Evolutionary conservation across 1,140 invertebrate genomes (phyloP).

Genomic region (Cherax quadricarinatus): DNA sequence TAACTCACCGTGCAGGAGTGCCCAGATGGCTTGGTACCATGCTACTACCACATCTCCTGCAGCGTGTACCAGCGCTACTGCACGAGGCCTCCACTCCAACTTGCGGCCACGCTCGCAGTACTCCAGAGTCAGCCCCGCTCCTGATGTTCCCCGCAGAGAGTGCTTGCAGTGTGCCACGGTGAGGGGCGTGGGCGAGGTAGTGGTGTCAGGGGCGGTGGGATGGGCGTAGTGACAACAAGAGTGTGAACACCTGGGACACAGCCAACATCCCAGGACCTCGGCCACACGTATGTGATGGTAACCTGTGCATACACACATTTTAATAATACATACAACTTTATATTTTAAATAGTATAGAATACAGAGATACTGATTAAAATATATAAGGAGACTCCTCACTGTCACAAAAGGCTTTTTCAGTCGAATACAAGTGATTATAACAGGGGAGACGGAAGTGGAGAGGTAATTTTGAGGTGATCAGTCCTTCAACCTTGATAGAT

Average conservation of each 20-base stretch:
- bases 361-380: too few species aligned
- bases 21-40: background rate
- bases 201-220: background rate
- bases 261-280: background rate
- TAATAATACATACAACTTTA: too few species aligned
- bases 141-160: background rate
- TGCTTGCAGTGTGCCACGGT: background rate
- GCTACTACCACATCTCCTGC: background rate
- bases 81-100: background rate
- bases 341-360: too few species aligned
- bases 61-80: background rate
- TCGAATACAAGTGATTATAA: too few species aligned
- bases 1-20: background rate
- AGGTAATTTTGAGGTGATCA: too few species aligned
- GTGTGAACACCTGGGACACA: background rate
- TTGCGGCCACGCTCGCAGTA: background rate
- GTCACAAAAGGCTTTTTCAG: too few species aligned
- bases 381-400: too few species aligned
- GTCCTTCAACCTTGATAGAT: too few species aligned
- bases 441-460: too few species aligned
- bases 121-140: background rate
- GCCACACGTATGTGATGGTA: background rate
- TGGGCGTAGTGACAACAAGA: background rate
- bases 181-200: background rate
- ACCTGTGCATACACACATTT: background rate